A percentile compares a stretch with the other conserved stretches of the same genome.
Conservation (phyloP, 2,797 vertebrate genomes). For the Phalanger gymnotis region DNA sequence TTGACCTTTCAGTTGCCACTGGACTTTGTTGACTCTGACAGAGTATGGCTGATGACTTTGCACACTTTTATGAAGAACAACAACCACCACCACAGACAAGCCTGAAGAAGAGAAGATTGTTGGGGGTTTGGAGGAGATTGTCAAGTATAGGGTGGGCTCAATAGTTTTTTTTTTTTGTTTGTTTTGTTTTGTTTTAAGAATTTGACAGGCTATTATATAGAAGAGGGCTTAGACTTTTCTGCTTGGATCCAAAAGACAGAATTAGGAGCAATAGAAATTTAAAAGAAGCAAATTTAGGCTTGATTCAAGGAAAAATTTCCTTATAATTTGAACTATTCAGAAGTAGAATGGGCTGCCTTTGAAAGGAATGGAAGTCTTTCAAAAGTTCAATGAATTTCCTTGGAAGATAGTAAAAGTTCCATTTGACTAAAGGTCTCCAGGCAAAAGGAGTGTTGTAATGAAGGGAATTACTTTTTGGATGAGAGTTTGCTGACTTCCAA, state of each 20-base stretch:
- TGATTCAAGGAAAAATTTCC: not conserved
- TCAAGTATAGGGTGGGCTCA: not conserved
- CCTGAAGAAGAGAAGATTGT: not conserved
- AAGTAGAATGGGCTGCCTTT: not conserved
- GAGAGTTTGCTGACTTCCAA: not conserved
- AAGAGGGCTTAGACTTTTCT: not conserved
- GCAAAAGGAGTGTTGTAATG: not conserved
- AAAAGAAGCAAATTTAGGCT: not conserved
- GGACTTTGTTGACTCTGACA: not conserved
- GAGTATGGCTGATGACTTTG: not conserved
- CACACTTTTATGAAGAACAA: not conserved
- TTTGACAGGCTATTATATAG: not conserved
- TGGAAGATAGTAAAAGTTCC: not conserved
- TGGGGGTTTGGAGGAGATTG: not conserved
- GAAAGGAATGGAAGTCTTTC: not conserved
- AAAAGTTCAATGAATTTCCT: not conserved
- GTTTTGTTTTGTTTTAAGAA: not conserved
- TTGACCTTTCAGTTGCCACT: not conserved
- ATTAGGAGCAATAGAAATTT: not conserved
- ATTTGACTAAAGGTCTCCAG: not conserved
- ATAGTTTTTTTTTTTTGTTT: not conserved
- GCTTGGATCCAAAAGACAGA: not conserved
- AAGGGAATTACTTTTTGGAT: not conserved
- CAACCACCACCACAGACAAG: not conserved
- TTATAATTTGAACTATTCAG: not conserved